Percentiles rank a stretch among this genome's conserved stretches.
phyloP scores from a whole-genome alignment of 2,888 invertebrate species.

The Parnassius smintheus region DNA sequence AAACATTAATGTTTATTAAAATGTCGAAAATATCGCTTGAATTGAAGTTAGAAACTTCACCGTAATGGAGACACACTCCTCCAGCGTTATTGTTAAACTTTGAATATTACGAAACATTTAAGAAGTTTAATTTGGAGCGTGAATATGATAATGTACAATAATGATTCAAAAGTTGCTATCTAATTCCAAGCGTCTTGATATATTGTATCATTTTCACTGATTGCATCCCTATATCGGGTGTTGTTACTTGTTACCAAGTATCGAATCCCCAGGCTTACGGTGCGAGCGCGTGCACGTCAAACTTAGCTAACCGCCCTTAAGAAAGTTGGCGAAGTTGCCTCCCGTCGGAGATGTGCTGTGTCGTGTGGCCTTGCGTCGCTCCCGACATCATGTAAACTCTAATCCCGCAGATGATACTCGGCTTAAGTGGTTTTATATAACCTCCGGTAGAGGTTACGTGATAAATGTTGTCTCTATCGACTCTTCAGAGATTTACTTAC shows the following conservation, averaged over 20 bases:
- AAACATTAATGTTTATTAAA: conserved; percentile 17
- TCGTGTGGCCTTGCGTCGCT: conserved; percentile 45
- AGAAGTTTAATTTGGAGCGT: conserved; percentile 25
- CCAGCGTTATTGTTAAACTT: conserved; percentile 24
- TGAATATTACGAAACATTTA: conserved; percentile 25
- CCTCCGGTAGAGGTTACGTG: conserved; percentile 62
- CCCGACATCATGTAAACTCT: conserved; percentile 70
- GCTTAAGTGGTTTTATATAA: conserved; percentile 74
- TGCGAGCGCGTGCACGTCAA: conserved; percentile 74
- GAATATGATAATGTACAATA: conserved; percentile 17
- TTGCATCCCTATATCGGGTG: conserved; percentile 53
- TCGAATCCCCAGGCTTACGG: conserved; percentile 74
- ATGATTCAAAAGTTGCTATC: conserved; percentile 20
- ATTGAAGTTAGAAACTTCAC: conserved; percentile 13
- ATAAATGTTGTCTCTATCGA: conserved; percentile 53
- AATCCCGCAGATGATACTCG: conserved; percentile 76
- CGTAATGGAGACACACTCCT: conserved; percentile 10
- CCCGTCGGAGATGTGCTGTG: conserved; percentile 68
- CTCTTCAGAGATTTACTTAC: neutral
- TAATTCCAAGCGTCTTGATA: conserved; percentile 17
- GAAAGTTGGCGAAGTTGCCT: conserved; percentile 76
- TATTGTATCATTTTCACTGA: conserved; percentile 30
- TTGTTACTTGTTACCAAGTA: conserved; percentile 61
- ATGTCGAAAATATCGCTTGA: conserved; percentile 14
- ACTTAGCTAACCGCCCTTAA: conserved; percentile 77